phyloP scores from a whole-genome alignment of 2,797 vertebrate species.

The Knipowitschia caucasica region DNA sequence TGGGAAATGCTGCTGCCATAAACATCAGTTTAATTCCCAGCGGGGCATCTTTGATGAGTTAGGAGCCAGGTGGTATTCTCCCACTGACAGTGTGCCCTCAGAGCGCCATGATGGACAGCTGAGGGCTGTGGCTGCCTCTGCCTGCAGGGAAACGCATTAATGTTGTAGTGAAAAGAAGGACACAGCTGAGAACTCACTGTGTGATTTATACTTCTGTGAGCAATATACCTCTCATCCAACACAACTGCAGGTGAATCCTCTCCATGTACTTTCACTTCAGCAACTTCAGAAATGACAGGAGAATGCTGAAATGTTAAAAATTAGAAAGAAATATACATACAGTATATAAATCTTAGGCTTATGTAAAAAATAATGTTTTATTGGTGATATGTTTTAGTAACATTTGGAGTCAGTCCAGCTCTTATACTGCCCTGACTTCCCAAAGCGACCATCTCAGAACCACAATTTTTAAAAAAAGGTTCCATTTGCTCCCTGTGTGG shows the following conservation, averaged over 20 bases:
- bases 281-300: background rate
- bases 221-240: conserved; percentile 10
- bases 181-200: conserved; percentile 12
- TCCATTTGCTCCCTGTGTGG: too few relatives aligned
- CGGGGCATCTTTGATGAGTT: conserved; percentile 51
- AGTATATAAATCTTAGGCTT: too few relatives aligned
- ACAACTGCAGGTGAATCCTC: background rate
- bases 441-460: too few relatives aligned
- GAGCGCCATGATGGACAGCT: conserved; percentile 33
- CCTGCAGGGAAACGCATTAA: conserved; percentile 33
- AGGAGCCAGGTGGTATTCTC: conserved; percentile 50
- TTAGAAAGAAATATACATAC: too few relatives aligned
- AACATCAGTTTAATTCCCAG: conserved; percentile 58
- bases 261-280: background rate
- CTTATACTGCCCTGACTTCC: too few relatives aligned
- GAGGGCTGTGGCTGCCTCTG: conserved; percentile 24
- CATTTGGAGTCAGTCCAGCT: too few relatives aligned
- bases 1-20: conserved; percentile 44
- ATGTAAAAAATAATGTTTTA: too few relatives aligned
- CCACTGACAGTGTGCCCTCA: conserved; percentile 38
- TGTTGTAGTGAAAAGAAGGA: conserved; percentile 26
- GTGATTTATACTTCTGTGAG: conserved; percentile 15
- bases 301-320: too few relatives aligned
- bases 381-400: too few relatives aligned
- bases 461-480: too few relatives aligned